phyloP scores from a whole-genome alignment of 1,140 invertebrate genomes.

The Brachystomella parvula region DNA sequence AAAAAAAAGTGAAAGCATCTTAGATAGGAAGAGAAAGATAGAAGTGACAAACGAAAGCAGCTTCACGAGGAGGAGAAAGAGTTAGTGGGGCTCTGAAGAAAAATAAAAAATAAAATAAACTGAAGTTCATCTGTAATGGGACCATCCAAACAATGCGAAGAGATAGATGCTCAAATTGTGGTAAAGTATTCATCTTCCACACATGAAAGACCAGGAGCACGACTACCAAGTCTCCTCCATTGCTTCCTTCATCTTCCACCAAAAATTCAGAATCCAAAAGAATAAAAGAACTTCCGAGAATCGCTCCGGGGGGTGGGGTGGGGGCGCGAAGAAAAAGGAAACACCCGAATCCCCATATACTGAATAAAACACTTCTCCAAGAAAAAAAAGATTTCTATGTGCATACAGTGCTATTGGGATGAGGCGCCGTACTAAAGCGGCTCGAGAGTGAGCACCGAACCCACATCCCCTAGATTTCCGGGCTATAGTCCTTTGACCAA shows the following conservation, averaged over 20 bases:
- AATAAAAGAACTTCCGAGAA: constrained; percentile 24
- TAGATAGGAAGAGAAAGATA: neutral
- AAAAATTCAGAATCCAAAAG: neutral
- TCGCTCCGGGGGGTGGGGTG: constrained; percentile 30
- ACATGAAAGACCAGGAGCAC: constrained; percentile 1
- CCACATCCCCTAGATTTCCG: no score
- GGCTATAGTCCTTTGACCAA: no score
- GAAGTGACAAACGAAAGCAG: neutral
- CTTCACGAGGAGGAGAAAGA: neutral
- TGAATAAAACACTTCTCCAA: no score
- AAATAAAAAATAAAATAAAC: constrained; percentile 29
- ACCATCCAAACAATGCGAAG: constrained; percentile 32
- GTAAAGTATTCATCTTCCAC: constrained; percentile 8
- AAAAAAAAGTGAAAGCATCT: neutral
- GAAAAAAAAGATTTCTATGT: no score
- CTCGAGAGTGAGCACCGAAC: no score
- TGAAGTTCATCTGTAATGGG: constrained; percentile 27
- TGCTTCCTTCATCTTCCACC: constrained; percentile 14
- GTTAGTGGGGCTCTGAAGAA: neutral
- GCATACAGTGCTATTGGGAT: no score
- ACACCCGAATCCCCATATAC: neutral
- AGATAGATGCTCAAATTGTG: constrained; percentile 31
- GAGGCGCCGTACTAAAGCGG: no score
- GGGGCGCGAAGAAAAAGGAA: constrained; percentile 23
- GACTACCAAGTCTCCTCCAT: neutral